A percentile compares a stretch with the other conserved stretches of the same genome.
phyloP scores from a whole-genome alignment of 1,140 invertebrate genomes.

The Nilaparvata lugens region DNA sequence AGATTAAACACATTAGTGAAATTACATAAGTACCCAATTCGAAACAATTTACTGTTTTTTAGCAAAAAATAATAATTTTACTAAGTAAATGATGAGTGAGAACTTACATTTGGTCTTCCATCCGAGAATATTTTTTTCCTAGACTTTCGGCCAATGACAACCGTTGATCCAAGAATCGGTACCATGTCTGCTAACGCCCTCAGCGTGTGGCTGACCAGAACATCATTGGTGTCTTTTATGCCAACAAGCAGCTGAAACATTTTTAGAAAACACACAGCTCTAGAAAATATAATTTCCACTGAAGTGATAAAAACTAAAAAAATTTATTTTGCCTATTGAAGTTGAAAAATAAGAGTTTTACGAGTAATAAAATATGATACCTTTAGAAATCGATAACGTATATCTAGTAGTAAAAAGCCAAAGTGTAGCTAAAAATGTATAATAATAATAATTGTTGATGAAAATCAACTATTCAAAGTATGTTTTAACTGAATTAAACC shows the following conservation, averaged over 20 bases:
- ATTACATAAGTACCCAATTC: not conserved
- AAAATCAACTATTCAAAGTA: too few species aligned
- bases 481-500: too few species aligned
- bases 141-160: conserved; percentile 65
- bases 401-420: too few species aligned
- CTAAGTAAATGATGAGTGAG: not conserved
- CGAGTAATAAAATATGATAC: too few species aligned
- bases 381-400: too few species aligned
- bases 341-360: too few species aligned
- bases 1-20: not conserved
- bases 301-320: too few species aligned
- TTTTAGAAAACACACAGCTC: not conserved
- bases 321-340: not conserved
- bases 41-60: not conserved
- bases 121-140: conserved; percentile 71
- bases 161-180: conserved; percentile 65
- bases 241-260: conserved; percentile 61
- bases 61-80: not conserved
- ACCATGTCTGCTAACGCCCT: conserved; percentile 70
- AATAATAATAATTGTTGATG: too few species aligned
- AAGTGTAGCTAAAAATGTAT: too few species aligned
- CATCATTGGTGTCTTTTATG: conserved; percentile 71
- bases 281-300: too few species aligned
- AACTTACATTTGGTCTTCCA: conserved; percentile 52
- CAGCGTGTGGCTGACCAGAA: conserved; percentile 66